These are phyloP conservation scores for Nyctibius grandis DNA, from an alignment of 2,797 vertebrate genomes.

Conservation along the genomic window DNA sequence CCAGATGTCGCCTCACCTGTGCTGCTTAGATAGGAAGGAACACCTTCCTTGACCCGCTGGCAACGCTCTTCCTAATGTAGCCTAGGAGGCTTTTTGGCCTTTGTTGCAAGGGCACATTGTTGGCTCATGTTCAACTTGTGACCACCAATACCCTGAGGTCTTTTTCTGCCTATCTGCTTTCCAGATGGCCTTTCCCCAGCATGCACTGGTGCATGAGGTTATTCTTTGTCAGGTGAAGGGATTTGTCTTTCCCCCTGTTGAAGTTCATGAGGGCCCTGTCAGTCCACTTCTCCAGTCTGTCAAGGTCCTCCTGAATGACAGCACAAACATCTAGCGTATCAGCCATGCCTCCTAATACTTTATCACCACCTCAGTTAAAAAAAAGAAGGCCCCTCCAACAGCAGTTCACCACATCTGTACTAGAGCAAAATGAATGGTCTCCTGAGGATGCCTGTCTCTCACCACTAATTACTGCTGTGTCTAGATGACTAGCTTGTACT, in stretches of 20 bases:
- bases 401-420: background rate
- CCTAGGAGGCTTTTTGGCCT: background rate
- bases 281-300: background rate
- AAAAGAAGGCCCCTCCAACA: background rate
- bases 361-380: background rate
- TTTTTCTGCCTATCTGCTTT: background rate
- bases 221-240: background rate
- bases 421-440: background rate
- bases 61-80: background rate
- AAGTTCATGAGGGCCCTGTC: background rate
- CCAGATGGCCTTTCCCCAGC: background rate
- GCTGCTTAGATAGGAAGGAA: background rate
- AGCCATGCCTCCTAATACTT: background rate
- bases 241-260: background rate
- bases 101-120: background rate
- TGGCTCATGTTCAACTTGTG: background rate
- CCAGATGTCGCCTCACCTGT: background rate
- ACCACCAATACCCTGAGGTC: background rate
- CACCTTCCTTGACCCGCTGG: background rate
- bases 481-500: background rate
- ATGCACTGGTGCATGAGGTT: background rate
- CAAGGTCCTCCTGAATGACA: background rate
- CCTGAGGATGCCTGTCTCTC: background rate
- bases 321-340: background rate
- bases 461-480: background rate